Evolutionary conservation across 92 coral and sea anemone genomes (phyloP), one percentile per base, ranked within the genome.

Genomic region (Muricea muricata): DNA sequence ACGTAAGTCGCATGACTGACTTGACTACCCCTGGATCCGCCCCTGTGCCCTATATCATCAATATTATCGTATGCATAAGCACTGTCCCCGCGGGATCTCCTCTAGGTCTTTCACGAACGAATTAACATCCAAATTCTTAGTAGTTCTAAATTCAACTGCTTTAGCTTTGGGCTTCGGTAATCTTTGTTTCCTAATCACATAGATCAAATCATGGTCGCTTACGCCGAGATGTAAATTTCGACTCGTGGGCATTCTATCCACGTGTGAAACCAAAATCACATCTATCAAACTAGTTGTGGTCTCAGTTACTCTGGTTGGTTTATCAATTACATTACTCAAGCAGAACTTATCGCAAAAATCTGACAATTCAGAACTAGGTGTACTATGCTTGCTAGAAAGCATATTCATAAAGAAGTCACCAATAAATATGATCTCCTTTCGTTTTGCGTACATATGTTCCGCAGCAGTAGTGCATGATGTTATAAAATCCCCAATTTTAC

Each of bases 351-450:
- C 81, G 33, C 89, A 86, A 73, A 92, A 92, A 12, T 84, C 28
- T 72, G 85, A 39, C 14, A 89, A 87, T 28, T 89, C 92, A 48
- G 78, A 73, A 33, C 71, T 89, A 47, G 95, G 95, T 23, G 87
- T 93, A 35, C 89, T 89, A 21, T 87, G 72, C 8, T 65, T 60
- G 6, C 80, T 69, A 10, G 13, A 18, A 6, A 78, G 73, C 90
- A 92, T 83, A 73, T 89, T 75, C 87, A 89, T 56, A 78, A 84
- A 89, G 47, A 92, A 82, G 57, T 91, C 92, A 18, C 92, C 89
- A 15, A 89, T 88, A 25, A 88, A 89, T 55, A 86, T 10, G 2
- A 86, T 65, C 66, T 89, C 90, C 12, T 83, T 79, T 10, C 95
- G 89, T 84, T 87, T 89, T 50, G 45, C 70, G 69, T 86, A 84